phyloP scores from a whole-genome alignment of 2,888 invertebrate genomes.

The Drosophila mulleri region DNA sequence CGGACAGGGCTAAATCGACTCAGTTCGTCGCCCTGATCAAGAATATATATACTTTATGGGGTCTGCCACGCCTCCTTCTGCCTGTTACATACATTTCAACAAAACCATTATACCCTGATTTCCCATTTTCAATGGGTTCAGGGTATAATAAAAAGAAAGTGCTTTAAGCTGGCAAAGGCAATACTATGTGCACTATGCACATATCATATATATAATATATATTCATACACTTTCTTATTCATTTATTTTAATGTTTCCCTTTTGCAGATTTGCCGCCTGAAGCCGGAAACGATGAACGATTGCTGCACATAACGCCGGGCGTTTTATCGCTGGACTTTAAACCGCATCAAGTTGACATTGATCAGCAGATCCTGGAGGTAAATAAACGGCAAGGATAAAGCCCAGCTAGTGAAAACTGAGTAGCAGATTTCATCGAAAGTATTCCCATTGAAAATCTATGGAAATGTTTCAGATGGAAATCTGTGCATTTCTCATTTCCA shows the following conservation, averaged over 20 bases:
- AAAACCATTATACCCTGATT: too few species aligned
- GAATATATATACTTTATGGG: too few species aligned
- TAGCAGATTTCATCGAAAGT: not conserved
- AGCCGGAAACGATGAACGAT: slow-evolving; percentile 84
- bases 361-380: slow-evolving; percentile 85
- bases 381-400: not conserved
- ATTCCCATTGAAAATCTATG: too few species aligned
- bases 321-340: slow-evolving; percentile 82
- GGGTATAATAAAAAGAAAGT: too few species aligned
- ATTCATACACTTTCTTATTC: slow-evolving; percentile 5
- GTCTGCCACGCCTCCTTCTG: too few species aligned
- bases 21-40: too few species aligned
- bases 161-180: not conserved
- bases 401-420: not conserved
- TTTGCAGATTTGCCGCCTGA: slow-evolving; percentile 85
- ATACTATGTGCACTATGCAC: not conserved
- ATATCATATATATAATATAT: not conserved
- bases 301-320: slow-evolving; percentile 83
- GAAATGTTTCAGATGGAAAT: not conserved
- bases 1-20: too few species aligned
- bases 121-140: too few species aligned
- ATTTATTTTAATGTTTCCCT: slow-evolving; percentile 33
- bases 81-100: too few species aligned
- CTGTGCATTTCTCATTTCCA: not conserved
- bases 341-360: slow-evolving; percentile 83